Percentiles rank a stretch among this genome's conserved stretches.
Conservation (phyloP, 2,113 vertebrate genomes). For the Colinus virginianus region DNA sequence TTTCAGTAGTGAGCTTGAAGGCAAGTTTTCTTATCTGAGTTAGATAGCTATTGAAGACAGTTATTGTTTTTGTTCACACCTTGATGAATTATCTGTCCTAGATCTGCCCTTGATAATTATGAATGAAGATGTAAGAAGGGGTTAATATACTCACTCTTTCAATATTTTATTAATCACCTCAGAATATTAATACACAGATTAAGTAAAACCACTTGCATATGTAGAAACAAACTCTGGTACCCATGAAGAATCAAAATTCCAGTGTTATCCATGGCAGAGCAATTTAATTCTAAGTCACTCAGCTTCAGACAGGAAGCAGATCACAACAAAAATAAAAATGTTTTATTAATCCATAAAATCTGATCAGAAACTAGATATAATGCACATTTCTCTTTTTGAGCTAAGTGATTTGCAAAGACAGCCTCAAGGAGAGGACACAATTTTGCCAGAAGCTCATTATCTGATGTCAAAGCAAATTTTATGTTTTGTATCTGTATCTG, state of each 20-base stretch:
- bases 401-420: constrained; percentile 37
- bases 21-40: background rate
- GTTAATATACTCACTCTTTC: background rate
- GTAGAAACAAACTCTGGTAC: background rate
- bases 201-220: background rate
- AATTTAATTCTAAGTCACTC: constrained; percentile 5
- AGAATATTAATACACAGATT: background rate
- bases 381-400: constrained; percentile 14
- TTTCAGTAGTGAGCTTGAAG: background rate
- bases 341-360: background rate
- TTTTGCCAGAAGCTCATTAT: constrained; percentile 43
- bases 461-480: constrained; percentile 51
- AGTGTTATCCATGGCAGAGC: background rate
- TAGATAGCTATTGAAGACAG: background rate
- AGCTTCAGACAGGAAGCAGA: constrained; percentile 5
- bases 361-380: background rate
- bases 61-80: background rate
- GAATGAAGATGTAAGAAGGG: background rate
- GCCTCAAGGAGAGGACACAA: background rate
- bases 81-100: background rate
- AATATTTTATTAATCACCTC: background rate
- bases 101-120: background rate
- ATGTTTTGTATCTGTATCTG: background rate
- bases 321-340: background rate
- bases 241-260: background rate